Evolutionary conservation across 2,797 vertebrate genomes (phyloP).

Genomic region (Ctenopoma kingsleyae): DNA sequence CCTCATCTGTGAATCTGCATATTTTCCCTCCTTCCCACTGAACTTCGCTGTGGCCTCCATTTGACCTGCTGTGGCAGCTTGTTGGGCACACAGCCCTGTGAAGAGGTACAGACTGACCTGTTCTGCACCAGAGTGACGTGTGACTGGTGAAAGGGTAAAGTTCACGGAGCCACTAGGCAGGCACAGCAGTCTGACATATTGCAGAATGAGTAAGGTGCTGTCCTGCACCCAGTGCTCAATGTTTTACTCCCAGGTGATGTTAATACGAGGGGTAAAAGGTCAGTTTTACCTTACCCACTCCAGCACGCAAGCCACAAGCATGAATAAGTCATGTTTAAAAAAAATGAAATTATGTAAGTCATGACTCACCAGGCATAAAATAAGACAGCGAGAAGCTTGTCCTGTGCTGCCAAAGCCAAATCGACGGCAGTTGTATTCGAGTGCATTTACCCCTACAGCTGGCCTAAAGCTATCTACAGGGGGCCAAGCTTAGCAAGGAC

Average conservation of each 20-base stretch:
- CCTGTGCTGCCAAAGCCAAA: slow-evolving; percentile 53
- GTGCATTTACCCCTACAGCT: slow-evolving; percentile 46
- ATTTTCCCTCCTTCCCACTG: slow-evolving; percentile 39
- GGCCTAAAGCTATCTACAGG: slow-evolving; percentile 34
- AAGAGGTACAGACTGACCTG: slow-evolving; percentile 32
- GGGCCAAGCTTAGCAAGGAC: slow-evolving; percentile 31
- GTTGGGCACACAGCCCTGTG: slow-evolving; percentile 26
- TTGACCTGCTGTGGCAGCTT: slow-evolving; percentile 42
- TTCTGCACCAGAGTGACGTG: slow-evolving; percentile 12
- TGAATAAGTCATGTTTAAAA: slow-evolving; percentile 82
- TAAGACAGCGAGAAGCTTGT: slow-evolving; percentile 59
- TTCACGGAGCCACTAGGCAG: slow-evolving; percentile 13
- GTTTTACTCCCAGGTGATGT: slow-evolving; percentile 30
- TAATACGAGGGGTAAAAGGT: slow-evolving; percentile 9
- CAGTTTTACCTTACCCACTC: slow-evolving; percentile 48
- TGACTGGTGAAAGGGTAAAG: slow-evolving; percentile 30
- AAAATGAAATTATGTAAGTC: slow-evolving; percentile 81
- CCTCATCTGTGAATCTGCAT: slow-evolving; percentile 36
- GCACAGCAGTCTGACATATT: slow-evolving; percentile 31
- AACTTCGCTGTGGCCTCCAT: slow-evolving; percentile 27
- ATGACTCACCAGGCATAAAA: slow-evolving; percentile 78
- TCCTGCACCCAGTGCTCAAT: slow-evolving; percentile 2
- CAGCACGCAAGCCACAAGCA: slow-evolving; percentile 43
- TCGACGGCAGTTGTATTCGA: slow-evolving; percentile 29
- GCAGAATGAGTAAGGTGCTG: slow-evolving; percentile 30